A percentile compares a stretch with the other conserved stretches of the same genome.
Conservation (phyloP, 2,888 invertebrate genomes). For the Agelastica alni region DNA sequence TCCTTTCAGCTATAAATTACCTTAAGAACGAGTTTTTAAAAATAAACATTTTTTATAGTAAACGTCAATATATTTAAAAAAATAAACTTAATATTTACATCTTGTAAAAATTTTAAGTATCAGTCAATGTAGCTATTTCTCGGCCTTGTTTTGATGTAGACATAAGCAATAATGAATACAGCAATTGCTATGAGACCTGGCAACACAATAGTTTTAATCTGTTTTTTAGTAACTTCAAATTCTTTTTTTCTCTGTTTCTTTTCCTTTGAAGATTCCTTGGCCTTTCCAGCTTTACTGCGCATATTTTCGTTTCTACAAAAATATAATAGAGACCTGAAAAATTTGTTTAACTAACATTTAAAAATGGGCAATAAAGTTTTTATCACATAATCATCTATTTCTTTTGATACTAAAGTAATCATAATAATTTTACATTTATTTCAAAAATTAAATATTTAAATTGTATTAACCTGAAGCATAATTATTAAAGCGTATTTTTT, state of each 20-base stretch:
- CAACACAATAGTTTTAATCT: conserved; percentile 76
- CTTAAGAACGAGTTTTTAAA: too few relatives aligned
- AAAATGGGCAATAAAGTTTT: too few relatives aligned
- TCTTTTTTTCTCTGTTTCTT: conserved; percentile 85
- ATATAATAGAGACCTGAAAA: too few relatives aligned
- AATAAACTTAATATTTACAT: conserved; percentile 9
- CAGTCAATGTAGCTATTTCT: conserved; percentile 43
- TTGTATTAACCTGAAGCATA: too few relatives aligned
- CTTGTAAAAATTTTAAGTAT: conserved; percentile 12
- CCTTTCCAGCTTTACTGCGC: conserved; percentile 77
- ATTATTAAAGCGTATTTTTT: too few relatives aligned
- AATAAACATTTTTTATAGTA: conserved; percentile 5
- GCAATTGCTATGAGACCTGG: conserved; percentile 74
- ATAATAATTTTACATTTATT: too few relatives aligned
- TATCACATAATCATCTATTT: too few relatives aligned
- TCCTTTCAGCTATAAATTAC: too few relatives aligned
- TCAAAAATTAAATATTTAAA: too few relatives aligned
- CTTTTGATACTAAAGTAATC: too few relatives aligned
- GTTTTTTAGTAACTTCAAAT: conserved; percentile 76
- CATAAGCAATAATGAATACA: conserved; percentile 73
- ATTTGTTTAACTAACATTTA: too few relatives aligned
- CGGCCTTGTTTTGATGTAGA: conserved; percentile 81
- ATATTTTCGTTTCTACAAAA: too few relatives aligned
- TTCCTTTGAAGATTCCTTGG: conserved; percentile 82
- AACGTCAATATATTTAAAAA: conserved; percentile 16